A percentile compares a stretch with the other conserved stretches of the same genome.
Evolutionary conservation across 2,888 invertebrate species (phyloP).

Genomic region (Apotomis betuletana): DNA sequence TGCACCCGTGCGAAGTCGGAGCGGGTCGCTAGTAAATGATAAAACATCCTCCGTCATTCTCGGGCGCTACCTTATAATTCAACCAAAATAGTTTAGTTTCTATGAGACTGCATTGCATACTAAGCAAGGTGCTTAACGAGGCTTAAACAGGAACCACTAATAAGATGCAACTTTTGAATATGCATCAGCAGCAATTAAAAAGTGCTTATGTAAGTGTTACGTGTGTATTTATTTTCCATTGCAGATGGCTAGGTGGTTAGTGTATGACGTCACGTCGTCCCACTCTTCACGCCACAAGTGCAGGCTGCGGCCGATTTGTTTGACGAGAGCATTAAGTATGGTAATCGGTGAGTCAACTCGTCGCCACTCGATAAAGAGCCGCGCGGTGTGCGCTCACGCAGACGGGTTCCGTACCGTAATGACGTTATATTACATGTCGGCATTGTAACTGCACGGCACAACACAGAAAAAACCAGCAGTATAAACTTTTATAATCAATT

Average conservation of each 20-base stretch:
- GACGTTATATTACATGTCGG: no score
- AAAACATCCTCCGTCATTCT: no score
- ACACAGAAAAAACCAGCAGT: no score
- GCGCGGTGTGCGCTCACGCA: background rate
- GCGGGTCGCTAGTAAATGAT: no score
- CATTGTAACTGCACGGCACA: no score
- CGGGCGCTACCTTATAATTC: no score
- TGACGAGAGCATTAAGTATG: slow-evolving; percentile 10
- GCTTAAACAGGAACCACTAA: background rate
- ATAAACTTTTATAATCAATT: no score
- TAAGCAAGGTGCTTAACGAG: background rate
- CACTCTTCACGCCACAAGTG: slow-evolving; percentile 10
- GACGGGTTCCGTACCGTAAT: background rate
- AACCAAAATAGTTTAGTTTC: background rate
- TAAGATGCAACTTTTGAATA: background rate
- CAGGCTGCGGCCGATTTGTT: slow-evolving; percentile 11
- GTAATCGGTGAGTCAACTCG: slow-evolving; percentile 14
- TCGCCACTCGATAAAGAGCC: background rate
- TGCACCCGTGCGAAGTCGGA: no score
- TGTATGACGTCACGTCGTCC: slow-evolving; percentile 15
- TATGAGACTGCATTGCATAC: background rate
- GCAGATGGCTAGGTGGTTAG: background rate
- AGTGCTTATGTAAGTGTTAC: slow-evolving; percentile 1
- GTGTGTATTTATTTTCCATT: background rate
- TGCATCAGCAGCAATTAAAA: background rate